These are phyloP conservation scores for Pangasius krempfi DNA, from an alignment of 2,797 vertebrate genomes.

Conservation along the genomic window DNA sequence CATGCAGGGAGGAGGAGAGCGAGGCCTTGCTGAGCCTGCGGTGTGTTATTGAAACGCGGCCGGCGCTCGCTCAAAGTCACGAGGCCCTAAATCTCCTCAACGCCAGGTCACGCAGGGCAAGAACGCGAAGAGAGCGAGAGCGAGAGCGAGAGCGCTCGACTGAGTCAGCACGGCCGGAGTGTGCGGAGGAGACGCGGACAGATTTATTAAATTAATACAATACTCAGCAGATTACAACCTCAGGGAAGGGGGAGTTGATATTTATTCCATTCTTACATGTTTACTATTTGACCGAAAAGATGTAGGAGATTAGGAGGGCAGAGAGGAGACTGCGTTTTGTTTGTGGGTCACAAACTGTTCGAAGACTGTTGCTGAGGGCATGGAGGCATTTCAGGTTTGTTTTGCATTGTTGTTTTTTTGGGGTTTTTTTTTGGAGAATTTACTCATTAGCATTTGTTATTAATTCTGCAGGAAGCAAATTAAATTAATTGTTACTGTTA, in stretches of 20 bases:
- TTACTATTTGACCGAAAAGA: conserved; percentile 42
- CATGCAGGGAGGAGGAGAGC: conserved; percentile 6
- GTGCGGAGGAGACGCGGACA: conserved; percentile 21
- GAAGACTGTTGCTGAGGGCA: not conserved
- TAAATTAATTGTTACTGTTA: not conserved
- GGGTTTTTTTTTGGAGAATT: not conserved
- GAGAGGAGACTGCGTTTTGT: not conserved
- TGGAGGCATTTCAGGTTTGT: not conserved
- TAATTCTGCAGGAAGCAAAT: not conserved
- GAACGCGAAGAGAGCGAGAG: conserved; percentile 10
- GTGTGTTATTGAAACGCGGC: conserved; percentile 47
- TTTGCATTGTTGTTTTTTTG: not conserved
- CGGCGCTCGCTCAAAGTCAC: conserved; percentile 48
- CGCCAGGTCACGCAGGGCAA: conserved; percentile 49
- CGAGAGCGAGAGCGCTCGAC: conserved; percentile 17
- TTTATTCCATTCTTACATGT: conserved; percentile 42
- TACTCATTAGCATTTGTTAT: not conserved
- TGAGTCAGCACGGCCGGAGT: conserved; percentile 26
- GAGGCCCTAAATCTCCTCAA: conserved; percentile 52
- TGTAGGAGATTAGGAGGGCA: conserved; percentile 31
- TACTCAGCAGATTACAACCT: conserved; percentile 47
- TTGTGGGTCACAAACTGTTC: not conserved
- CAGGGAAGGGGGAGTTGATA: conserved; percentile 31
- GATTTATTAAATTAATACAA: conserved; percentile 58
- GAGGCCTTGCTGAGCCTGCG: conserved; percentile 26